Evolutionary conservation across 2,888 invertebrate species (phyloP).

Genomic region (Heliconius hortense): DNA sequence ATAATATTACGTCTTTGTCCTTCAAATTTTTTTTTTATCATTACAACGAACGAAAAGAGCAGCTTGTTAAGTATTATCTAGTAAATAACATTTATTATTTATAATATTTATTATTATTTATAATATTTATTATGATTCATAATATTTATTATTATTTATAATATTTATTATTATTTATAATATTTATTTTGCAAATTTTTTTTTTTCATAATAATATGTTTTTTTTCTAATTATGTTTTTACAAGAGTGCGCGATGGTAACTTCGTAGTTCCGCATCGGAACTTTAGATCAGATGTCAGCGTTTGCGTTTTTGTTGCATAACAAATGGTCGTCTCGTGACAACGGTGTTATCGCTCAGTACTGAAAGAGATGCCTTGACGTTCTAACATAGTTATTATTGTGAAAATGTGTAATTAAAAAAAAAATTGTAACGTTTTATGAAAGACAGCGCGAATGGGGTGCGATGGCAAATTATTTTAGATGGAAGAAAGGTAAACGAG

Average conservation of each 20-base stretch:
- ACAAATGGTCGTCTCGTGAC: conserved; percentile 71
- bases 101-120: too few species aligned
- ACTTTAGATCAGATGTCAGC: conserved; percentile 53
- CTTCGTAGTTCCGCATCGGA: conserved; percentile 56
- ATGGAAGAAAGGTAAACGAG: conserved; percentile 85
- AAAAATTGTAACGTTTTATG: conserved; percentile 39
- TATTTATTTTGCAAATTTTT: background rate
- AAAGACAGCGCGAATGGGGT: conserved; percentile 47
- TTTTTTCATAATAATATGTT: background rate
- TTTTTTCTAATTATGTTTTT: conserved; percentile 13
- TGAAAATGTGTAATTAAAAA: conserved; percentile 50
- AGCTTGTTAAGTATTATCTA: too few species aligned
- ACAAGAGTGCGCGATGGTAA: conserved; percentile 40
- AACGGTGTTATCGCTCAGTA: conserved; percentile 72
- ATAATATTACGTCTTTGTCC: background rate
- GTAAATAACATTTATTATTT: too few species aligned
- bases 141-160: too few species aligned
- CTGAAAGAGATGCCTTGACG: conserved; percentile 69
- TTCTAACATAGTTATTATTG: conserved; percentile 54
- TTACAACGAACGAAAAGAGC: too few species aligned
- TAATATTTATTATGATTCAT: background rate
- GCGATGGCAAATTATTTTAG: conserved; percentile 86
- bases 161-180: too few species aligned
- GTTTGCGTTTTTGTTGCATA: conserved; percentile 63
- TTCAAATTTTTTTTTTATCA: background rate